phyloP scores from a whole-genome alignment of 1,140 invertebrate species.

The Papilio aristodemus region DNA sequence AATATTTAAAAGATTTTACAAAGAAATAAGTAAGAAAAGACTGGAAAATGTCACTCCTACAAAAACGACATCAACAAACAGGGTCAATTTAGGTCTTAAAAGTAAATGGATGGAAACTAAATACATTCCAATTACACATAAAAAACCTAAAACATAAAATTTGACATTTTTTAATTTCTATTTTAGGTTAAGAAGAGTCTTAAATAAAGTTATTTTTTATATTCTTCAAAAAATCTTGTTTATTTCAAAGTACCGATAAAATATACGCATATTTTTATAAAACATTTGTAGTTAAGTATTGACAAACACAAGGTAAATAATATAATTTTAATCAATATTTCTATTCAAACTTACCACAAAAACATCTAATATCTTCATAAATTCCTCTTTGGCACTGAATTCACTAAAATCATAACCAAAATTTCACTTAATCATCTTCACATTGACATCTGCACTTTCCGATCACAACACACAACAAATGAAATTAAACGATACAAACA shows the following conservation, averaged over 20 bases:
- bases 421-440: constrained; percentile 34
- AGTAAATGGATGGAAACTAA: background rate
- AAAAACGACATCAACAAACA: background rate
- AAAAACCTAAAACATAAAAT: background rate
- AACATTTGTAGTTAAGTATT: background rate
- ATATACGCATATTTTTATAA: background rate
- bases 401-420: constrained; percentile 29
- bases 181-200: background rate
- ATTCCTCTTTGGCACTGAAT: background rate
- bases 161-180: background rate
- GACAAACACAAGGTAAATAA: no score
- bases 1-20: constrained; percentile 3
- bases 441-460: constrained; percentile 27
- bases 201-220: constrained; percentile 20
- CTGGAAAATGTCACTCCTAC: background rate
- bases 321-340: background rate
- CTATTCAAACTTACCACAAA: background rate
- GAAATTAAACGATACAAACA: constrained; percentile 40
- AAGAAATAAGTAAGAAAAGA: constrained; percentile 9
- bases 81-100: background rate
- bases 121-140: constrained; percentile 1
- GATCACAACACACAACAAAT: constrained; percentile 40
- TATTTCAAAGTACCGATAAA: constrained; percentile 15
- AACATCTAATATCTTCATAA: background rate
- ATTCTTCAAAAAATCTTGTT: background rate